Percentiles rank a stretch among this genome's conserved stretches.
Conservation (phyloP, 2,888 invertebrate genomes). For the Ypsolopha sequella region DNA sequence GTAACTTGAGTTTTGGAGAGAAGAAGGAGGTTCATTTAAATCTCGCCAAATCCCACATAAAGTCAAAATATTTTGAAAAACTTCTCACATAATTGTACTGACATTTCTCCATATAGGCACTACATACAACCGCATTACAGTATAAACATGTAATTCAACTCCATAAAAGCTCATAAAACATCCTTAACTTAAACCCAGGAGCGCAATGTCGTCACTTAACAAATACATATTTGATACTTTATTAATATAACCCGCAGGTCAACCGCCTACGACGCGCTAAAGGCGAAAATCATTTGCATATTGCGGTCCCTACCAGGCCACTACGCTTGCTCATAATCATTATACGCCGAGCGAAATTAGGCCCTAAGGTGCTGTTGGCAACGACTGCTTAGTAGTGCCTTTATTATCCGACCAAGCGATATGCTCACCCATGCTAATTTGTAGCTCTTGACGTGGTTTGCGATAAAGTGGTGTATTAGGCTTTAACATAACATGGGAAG, state of each 20-base stretch:
- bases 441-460: constrained; percentile 59
- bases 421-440: constrained; percentile 59
- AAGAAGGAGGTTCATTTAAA: no score
- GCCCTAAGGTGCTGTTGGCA: constrained; percentile 61
- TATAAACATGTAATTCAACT: no score
- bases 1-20: no score
- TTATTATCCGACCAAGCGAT: constrained; percentile 56
- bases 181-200: not conserved
- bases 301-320: constrained; percentile 42
- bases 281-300: constrained; percentile 66
- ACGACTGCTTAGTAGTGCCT: constrained; percentile 35
- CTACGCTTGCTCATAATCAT: constrained; percentile 52
- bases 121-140: no score
- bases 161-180: no score
- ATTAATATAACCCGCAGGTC: constrained; percentile 25
- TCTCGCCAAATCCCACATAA: no score
- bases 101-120: no score
- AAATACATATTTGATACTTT: constrained; percentile 17
- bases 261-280: constrained; percentile 31
- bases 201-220: not conserved
- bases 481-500: not conserved
- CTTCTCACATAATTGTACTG: no score
- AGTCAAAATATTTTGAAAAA: no score
- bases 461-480: constrained; percentile 3
- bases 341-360: constrained; percentile 59